A percentile compares a stretch with the other conserved stretches of the same genome.
These are phyloP conservation scores for Latheticus oryzae DNA, from an alignment of 2,888 invertebrate species.

Conservation along the genomic window DNA sequence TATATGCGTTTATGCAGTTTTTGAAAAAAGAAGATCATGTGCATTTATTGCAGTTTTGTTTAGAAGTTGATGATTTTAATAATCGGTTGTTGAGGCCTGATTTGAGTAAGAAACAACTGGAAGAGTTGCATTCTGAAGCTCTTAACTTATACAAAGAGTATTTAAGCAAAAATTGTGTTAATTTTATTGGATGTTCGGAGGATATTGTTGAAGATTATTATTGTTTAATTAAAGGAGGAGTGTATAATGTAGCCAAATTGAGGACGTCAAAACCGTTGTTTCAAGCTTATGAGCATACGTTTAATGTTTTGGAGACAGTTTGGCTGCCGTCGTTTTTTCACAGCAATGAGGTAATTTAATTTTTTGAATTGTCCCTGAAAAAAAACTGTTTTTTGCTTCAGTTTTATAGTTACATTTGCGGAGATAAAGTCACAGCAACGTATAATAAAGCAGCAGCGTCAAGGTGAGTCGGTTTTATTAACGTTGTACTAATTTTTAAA, in stretches of 20 bases:
- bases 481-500: conserved; percentile 23
- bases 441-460: conserved; percentile 69
- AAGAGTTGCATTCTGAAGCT: conserved; percentile 74
- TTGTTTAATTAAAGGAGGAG: conserved; percentile 70
- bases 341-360: conserved; percentile 76
- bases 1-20: conserved; percentile 88
- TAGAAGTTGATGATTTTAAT: conserved; percentile 88
- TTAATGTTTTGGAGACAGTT: conserved; percentile 77
- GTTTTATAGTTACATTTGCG: conserved; percentile 80
- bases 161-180: conserved; percentile 71
- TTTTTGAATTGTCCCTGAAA: conserved; percentile 5
- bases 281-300: conserved; percentile 83
- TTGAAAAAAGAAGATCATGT: conserved; percentile 81
- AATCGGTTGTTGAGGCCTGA: conserved; percentile 82
- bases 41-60: conserved; percentile 85
- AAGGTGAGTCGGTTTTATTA: conserved; percentile 65
- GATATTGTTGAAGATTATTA: conserved; percentile 70
- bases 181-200: conserved; percentile 71
- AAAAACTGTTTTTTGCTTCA: no score
- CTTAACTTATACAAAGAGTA: conserved; percentile 77
- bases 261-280: conserved; percentile 82
- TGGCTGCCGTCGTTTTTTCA: conserved; percentile 84
- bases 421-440: conserved; percentile 71
- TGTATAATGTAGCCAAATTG: conserved; percentile 75
- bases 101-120: conserved; percentile 72